Base-by-base conservation (phyloP, 53 echinoderm and acorn worm genomes). In the Henricia sp. region DNA sequence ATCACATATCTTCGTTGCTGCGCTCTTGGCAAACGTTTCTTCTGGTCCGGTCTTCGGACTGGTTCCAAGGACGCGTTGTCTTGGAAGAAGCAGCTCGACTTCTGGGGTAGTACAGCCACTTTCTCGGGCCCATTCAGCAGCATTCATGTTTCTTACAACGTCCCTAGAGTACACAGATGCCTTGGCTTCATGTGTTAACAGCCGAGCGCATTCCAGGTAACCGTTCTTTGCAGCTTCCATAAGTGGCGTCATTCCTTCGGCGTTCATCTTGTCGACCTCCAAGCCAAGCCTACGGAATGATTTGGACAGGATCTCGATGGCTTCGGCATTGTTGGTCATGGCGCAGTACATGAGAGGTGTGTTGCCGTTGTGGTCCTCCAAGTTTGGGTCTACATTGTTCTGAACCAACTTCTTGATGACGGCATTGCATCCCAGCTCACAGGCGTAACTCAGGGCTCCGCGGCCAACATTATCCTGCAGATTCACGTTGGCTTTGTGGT, bases 71-170 rank as follows among this genome's bases (percentile, higher is more conserved):
- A 37, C 39, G 0, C 75, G 75, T 35, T 75, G 78, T 35, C 73
- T 91, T 9, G 70, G 87, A 53, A 86, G 68, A 27, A 96, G 71
- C 10, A 50, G 37, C 32, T 90, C 92, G 38, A 96, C 68, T 12
- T 91, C 90, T 2, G 86, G 88, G 46, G 68, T 71, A 23, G 83
- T 77, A 52, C 93, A 93, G 5, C 94, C 96, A 11, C 88, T 76
- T 53, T 94, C 99, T 23, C 80, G 78, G 1, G 99, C 99, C 99
- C 99, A 99, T n/a, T 99, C 94, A 6, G 74, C 84, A 16, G 94
- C 90, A 17, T 87, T 95, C 83, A 90, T 95, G 44, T 99, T 90
- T 19, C 89, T 71, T 62, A 99, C 74, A 3, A 36, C 42, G 62
- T 99, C 99, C 68, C 88, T 85, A 29, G 67, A 48, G 23, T 82